Evolutionary conservation across 2,113 vertebrate species (phyloP).

Genomic region (Mola mola): DNA sequence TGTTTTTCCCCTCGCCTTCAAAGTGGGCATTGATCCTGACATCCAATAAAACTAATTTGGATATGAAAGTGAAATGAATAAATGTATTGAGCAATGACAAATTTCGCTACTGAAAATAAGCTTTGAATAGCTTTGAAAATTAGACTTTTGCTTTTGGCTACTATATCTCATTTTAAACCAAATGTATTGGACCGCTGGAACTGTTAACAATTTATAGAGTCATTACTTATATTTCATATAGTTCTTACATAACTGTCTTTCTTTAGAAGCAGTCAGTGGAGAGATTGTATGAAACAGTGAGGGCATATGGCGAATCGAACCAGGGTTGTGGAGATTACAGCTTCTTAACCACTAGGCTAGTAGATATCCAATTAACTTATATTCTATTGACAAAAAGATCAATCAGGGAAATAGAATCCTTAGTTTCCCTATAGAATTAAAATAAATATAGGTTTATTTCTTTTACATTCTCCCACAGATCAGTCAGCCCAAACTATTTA

Average conservation of each 20-base stretch:
- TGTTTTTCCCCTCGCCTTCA: no score
- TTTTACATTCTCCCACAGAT: background rate
- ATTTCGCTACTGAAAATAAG: no score
- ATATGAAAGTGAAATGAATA: no score
- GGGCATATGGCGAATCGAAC: background rate
- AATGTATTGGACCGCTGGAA: background rate
- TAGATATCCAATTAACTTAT: background rate
- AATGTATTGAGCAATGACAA: no score
- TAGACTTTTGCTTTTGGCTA: no score
- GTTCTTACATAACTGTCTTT: background rate
- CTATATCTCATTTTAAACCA: background rate
- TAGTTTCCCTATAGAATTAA: background rate
- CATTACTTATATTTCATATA: no score
- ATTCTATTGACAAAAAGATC: slow-evolving; percentile 17
- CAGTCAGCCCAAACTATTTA: background rate
- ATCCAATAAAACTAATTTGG: no score
- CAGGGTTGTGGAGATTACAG: background rate
- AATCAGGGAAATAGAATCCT: background rate
- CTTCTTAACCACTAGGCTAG: background rate
- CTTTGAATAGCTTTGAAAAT: no score
- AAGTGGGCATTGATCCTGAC: no score
- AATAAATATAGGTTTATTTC: background rate
- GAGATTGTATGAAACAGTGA: background rate
- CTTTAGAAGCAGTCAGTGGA: background rate
- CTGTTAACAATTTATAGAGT: no score